Evolutionary conservation across 1,140 invertebrate species (phyloP).

Genomic region (Zaprionus capensis): DNA sequence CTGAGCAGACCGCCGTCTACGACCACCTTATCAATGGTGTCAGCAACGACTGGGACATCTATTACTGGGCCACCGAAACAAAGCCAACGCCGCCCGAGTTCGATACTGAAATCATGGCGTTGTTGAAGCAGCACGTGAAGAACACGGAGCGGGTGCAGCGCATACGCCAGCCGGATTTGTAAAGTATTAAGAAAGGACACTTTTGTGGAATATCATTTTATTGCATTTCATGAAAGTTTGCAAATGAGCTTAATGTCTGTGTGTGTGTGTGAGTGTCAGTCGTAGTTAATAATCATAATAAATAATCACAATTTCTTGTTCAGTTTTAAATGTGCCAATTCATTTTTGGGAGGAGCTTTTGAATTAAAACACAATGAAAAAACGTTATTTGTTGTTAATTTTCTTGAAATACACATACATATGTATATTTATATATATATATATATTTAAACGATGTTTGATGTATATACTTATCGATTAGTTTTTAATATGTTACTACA

Average conservation of each 20-base stretch:
- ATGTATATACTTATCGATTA: slow-evolving; percentile 57
- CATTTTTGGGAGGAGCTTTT: not conserved
- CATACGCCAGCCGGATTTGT: slow-evolving; percentile 88
- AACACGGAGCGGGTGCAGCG: slow-evolving; percentile 89
- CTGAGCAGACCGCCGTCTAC: slow-evolving; percentile 91
- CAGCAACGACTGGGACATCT: slow-evolving; percentile 99
- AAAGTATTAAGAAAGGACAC: slow-evolving; percentile 9
- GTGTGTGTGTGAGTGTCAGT: not conserved
- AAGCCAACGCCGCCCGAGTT: slow-evolving; percentile 93
- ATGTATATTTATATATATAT: slow-evolving; percentile 41
- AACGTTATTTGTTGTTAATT: not conserved
- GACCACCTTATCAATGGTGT: slow-evolving; percentile 96
- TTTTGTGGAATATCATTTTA: slow-evolving; percentile 4
- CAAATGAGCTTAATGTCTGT: not conserved
- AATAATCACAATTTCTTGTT: slow-evolving; percentile 14
- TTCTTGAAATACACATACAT: slow-evolving; percentile 65
- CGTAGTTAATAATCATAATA: slow-evolving; percentile 3
- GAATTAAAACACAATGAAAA: not conserved
- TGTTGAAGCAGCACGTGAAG: slow-evolving; percentile 93
- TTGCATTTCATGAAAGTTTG: not conserved
- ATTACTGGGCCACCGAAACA: slow-evolving; percentile 94
- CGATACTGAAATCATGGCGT: slow-evolving; percentile 94
- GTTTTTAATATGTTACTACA: slow-evolving; percentile 55
- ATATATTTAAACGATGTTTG: slow-evolving; percentile 51
- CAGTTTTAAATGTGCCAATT: not conserved